phyloP scores from a whole-genome alignment of 1,140 invertebrate species.

The Bombyx mori region ASM3026992v2 NC_085125.1:9773501-9774000 shows the following conservation, averaged over 20 bases:
- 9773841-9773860: conserved; percentile 30
- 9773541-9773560: too few relatives aligned
- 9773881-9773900: conserved; percentile 47
- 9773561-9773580: conserved; percentile 46
- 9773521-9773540: too few relatives aligned
- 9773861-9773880: conserved; percentile 18
- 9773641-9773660: conserved; percentile 58
- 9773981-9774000: conserved; percentile 43
- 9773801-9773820: conserved; percentile 13
- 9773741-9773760: too few relatives aligned
- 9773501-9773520: too few relatives aligned
- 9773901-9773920: conserved; percentile 43
- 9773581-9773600: conserved; percentile 45
- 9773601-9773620: conserved; percentile 64
- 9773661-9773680: conserved; percentile 50
- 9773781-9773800: conserved; percentile 15
- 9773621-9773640: conserved; percentile 59
- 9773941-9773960: conserved; percentile 31
- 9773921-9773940: conserved; percentile 53
- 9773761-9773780: conserved; percentile 12
- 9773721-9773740: background rate
- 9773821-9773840: conserved; percentile 17
- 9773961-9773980: conserved; percentile 36
- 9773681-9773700: conserved; percentile 46
- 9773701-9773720: conserved; percentile 6